Evolutionary conservation across 2,888 invertebrate species (phyloP), one percentile per base, ranked within the genome.

Genomic region (Spilarctia lutea): DNA sequence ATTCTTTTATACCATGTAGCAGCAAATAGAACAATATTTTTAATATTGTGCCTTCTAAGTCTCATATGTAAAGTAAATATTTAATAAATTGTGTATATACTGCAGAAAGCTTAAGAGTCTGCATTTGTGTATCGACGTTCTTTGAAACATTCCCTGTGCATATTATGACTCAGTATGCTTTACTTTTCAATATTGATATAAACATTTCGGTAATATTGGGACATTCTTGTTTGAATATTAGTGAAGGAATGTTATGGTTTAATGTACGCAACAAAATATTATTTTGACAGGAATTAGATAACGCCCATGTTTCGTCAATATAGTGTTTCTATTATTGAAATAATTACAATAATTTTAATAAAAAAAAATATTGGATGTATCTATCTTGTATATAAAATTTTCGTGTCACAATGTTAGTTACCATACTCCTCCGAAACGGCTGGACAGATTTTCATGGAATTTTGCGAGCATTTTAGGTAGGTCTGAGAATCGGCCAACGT

Each of bases 91-190:
- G 4, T 24, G 4, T 27, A 33, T 27, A 11, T 20, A 20, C 24
- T 27, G 2, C 18, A 39, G 63, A 18, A 18, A 39, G 27, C 39
- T 27, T n/a, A 52, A 18, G 3, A 69, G 56, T 39, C 8, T 60
- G 11, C 13, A 6, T 68, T 70, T 39, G 18, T 39, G 0, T 70
- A 39, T 39, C 39, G 27, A 70, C 39, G 27, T 60, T 70, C 18
- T 60, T 56, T 56, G 69, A 56, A 68, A n/a, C 39, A 70, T 39
- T 18, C 69, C 35, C 3, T 39, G 48, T 39, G 39, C 69, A 70
- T 27, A 56, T 35, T 69, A 69, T 56, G 52, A 16, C 69, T n/a
- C 16, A 70, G 18, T 39, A 70, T 3, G 13, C 39, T 39, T 60
- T 69, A 56, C 16, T 56, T 35, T 69, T n/a, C 39, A 60, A 60